Evolutionary conservation across 2,888 invertebrate species (phyloP), one percentile per base, ranked within the genome.

Genomic region (Drosophila mulleri): DNA sequence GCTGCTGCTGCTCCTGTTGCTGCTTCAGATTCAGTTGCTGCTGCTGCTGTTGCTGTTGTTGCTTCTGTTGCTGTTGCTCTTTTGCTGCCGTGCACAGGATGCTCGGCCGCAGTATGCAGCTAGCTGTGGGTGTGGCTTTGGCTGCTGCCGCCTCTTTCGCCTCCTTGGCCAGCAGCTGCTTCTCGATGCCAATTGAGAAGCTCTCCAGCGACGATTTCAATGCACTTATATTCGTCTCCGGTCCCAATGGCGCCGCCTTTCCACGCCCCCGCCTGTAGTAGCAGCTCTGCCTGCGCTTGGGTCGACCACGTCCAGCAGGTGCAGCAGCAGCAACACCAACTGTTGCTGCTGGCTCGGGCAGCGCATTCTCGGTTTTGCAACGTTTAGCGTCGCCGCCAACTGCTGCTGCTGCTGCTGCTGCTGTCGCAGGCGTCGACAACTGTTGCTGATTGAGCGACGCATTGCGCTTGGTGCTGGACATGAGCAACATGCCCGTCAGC

Each of bases 401-500:
- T 32, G 32, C 3, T 32, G 32, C 32, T 11, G 32, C 11, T 3
- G 32, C 29, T 29, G 29, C 7, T 7, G 29, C 6, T 7, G 29
- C 32, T 2, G 9, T 20, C 18, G 47, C 14, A 14, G 56, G 5
- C 9, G 56, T 14, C 32, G 45, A 26, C 57, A 57, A 35, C n/a
- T 47, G 52, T 29, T 69, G 74, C 37, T 42, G 74, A 4, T 72
- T 78, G 58, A 73, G 63, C n/a, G 90, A 77, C 0, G 90, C 90
- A 68, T 90, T 92, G 3, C 93, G 85, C 63, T 93, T 93, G 1
- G 93, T 93, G 63, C 92, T 91, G 7, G 93, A 92, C 90, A 93
- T 92, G 1, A 92, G 82, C 32, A 92, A 82, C 91, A 93, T 92
- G 45, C 92, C 93, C 6, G 93, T 92, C 8, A 93, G 80, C 16